Conservation (phyloP, 2,113 vertebrate species). For the Elephantulus edwardii region DNA sequence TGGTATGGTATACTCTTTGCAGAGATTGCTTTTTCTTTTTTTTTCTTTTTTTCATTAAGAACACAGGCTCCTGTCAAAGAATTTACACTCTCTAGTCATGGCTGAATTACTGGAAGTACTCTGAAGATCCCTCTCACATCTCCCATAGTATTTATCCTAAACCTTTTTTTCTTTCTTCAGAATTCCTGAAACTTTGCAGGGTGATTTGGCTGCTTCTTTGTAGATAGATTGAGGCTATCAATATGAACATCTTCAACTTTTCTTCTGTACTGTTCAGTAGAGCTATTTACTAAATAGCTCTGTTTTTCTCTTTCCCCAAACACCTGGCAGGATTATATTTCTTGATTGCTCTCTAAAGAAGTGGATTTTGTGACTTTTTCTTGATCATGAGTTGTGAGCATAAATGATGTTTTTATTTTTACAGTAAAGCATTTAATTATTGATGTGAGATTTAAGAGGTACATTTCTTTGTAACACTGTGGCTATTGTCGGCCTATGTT, state of each 20-base stretch:
- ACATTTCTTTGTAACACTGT: background rate
- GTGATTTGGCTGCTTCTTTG: background rate
- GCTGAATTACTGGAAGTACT: too few species aligned
- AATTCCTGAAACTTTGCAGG: background rate
- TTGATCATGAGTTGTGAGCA: background rate
- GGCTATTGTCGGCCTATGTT: background rate
- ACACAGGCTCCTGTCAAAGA: background rate
- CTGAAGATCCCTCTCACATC: background rate
- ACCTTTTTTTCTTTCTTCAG: background rate
- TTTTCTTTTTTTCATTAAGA: constrained; percentile 18
- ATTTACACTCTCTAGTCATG: background rate
- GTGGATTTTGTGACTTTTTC: too few species aligned
- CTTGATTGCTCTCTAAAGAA: background rate
- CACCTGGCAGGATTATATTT: background rate
- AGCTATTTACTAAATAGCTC: background rate
- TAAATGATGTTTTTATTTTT: background rate
- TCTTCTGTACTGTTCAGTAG: background rate
- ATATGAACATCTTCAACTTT: background rate
- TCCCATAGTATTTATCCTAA: background rate
- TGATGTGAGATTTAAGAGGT: background rate
- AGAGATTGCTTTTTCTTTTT: too few species aligned
- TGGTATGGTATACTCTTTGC: background rate
- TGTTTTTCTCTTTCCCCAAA: background rate
- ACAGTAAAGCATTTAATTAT: background rate
- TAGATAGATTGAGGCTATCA: background rate